Conservation (phyloP, 2,888 invertebrate species). For the Crossocerus cetratus region DNA sequence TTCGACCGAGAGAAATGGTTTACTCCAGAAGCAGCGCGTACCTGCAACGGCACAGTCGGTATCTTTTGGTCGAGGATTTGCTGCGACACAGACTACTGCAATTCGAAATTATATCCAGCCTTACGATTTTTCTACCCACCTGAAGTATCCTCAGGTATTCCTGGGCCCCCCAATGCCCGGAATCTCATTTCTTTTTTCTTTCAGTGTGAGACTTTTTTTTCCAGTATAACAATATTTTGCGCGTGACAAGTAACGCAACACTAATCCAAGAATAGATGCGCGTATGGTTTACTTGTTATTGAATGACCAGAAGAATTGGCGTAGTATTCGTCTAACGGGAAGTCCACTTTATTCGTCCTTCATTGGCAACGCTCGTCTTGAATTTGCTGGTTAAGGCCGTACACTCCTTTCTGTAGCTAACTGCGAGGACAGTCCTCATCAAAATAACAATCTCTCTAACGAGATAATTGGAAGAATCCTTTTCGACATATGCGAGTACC, state of each 20-base stretch:
- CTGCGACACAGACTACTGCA: conserved; percentile 81
- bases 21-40: conserved; percentile 81
- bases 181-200: background rate
- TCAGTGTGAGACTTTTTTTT: conserved; percentile 4
- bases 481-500: conserved; percentile 16
- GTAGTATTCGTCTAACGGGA: conserved; percentile 29
- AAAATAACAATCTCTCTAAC: conserved; percentile 39
- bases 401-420: conserved; percentile 13
- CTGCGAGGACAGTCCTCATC: conserved; percentile 25
- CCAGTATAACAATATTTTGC: conserved; percentile 9
- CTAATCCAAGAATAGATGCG: conserved; percentile 11
- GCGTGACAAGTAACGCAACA: conserved; percentile 11
- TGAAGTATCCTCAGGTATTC: conserved; percentile 79
- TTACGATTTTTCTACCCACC: conserved; percentile 73
- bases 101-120: conserved; percentile 77
- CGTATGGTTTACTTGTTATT: no score
- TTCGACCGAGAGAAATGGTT: conserved; percentile 78
- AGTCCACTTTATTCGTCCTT: background rate
- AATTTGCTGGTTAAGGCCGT: no score
- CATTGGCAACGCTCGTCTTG: no score
- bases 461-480: conserved; percentile 45
- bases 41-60: conserved; percentile 77
- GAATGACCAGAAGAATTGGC: conserved; percentile 11
- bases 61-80: conserved; percentile 76
- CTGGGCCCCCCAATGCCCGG: background rate